phyloP scores from a whole-genome alignment of 2,113 vertebrate species.

The Bubo blakistoni region DNA sequence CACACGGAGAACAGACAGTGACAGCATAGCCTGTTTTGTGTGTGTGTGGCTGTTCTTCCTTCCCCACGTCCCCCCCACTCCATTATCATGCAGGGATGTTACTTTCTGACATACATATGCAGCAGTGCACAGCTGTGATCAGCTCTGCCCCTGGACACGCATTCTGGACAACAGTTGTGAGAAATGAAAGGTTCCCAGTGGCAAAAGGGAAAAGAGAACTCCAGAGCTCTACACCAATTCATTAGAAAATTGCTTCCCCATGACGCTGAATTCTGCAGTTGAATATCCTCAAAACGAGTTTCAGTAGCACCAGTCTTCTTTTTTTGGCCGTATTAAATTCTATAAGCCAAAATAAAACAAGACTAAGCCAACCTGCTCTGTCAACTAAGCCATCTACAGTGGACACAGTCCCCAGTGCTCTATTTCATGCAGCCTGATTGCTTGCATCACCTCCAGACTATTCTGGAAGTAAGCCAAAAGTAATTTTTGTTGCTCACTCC shows the following conservation, averaged over 20 bases:
- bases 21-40: background rate
- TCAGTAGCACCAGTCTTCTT: background rate
- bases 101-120: background rate
- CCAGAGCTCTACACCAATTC: background rate
- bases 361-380: background rate
- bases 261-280: background rate
- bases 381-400: background rate
- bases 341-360: background rate
- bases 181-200: background rate
- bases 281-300: background rate
- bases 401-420: background rate
- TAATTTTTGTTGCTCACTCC: background rate
- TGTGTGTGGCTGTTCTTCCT: background rate
- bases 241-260: background rate
- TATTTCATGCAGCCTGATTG: background rate
- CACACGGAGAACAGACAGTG: background rate
- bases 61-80: too few species aligned
- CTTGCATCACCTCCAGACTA: background rate
- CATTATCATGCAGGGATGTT: background rate
- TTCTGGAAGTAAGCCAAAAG: background rate
- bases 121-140: background rate
- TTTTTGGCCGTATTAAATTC: background rate
- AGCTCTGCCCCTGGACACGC: background rate
- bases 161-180: background rate
- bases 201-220: background rate